Conservation (phyloP, 2,113 vertebrate genomes). For the Cephalophus harveyi region DNA sequence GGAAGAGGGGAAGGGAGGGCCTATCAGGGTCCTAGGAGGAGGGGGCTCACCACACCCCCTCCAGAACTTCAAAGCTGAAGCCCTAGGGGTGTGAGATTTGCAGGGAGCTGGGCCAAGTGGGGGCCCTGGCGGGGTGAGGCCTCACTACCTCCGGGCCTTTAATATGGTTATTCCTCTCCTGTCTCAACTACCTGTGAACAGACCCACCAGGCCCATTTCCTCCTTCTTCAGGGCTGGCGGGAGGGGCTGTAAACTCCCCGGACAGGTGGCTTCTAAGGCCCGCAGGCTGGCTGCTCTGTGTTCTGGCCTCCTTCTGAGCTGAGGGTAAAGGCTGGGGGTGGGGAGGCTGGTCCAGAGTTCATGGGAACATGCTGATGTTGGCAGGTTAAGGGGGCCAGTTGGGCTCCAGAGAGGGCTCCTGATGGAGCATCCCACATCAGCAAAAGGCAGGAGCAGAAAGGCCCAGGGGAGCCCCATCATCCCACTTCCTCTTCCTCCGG, state of each 20-base stretch:
- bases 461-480: not conserved
- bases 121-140: conserved; percentile 23
- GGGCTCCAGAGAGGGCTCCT: not conserved
- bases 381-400: not conserved
- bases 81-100: conserved; percentile 60
- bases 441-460: not conserved
- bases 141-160: conserved; percentile 61
- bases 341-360: not conserved
- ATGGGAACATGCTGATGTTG: not conserved
- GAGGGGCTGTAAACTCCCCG: conserved; percentile 61
- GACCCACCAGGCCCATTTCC: conserved; percentile 68
- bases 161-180: conserved; percentile 72
- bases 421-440: not conserved
- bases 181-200: conserved; percentile 75
- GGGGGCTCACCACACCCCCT: conserved; percentile 20
- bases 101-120: conserved; percentile 9
- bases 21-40: not conserved
- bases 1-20: not conserved
- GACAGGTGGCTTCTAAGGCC: conserved; percentile 25
- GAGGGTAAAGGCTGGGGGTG: not conserved
- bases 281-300: not conserved
- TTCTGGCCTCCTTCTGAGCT: not conserved
- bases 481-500: not conserved
- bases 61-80: conserved; percentile 64
- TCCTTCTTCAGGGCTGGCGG: conserved; percentile 18